phyloP scores from a whole-genome alignment of 2,888 invertebrate species.

The Drosophila testacea region DNA sequence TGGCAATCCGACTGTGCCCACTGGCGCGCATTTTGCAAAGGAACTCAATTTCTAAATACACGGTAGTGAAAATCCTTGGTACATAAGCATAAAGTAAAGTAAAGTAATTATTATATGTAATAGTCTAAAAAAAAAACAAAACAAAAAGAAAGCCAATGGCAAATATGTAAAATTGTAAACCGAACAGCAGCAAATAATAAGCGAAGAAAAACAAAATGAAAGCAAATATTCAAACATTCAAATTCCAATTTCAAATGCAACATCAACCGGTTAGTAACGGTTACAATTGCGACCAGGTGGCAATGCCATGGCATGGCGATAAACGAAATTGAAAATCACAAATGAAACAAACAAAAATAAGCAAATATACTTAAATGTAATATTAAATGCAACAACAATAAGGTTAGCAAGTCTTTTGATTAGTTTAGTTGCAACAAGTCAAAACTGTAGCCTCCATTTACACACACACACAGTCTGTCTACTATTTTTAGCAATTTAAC shows the following conservation, averaged over 20 bases:
- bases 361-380: conserved; percentile 62
- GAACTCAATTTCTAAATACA: conserved; percentile 81
- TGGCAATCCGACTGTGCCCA: conserved; percentile 63
- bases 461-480: conserved; percentile 39
- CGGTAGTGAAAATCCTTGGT: conserved; percentile 78
- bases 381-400: conserved; percentile 47
- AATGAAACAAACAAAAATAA: conserved; percentile 15
- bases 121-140: conserved; percentile 42
- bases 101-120: conserved; percentile 63
- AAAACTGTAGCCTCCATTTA: conserved; percentile 49
- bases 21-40: conserved; percentile 78
- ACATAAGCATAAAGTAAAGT: conserved; percentile 72
- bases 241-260: conserved; percentile 45
- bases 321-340: conserved; percentile 19
- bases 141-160: conserved; percentile 21
- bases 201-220: conserved; percentile 40
- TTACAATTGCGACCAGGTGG: conserved; percentile 51
- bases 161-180: conserved; percentile 55
- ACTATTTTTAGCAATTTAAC: conserved; percentile 54
- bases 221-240: conserved; percentile 44
- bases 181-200: conserved; percentile 51
- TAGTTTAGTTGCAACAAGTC: conserved; percentile 69
- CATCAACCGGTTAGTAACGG: conserved; percentile 38
- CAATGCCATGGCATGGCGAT: conserved; percentile 42
- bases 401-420: conserved; percentile 59